phyloP scores from a whole-genome alignment of 1,140 invertebrate species.

The Drosophila fuyamai region DNA sequence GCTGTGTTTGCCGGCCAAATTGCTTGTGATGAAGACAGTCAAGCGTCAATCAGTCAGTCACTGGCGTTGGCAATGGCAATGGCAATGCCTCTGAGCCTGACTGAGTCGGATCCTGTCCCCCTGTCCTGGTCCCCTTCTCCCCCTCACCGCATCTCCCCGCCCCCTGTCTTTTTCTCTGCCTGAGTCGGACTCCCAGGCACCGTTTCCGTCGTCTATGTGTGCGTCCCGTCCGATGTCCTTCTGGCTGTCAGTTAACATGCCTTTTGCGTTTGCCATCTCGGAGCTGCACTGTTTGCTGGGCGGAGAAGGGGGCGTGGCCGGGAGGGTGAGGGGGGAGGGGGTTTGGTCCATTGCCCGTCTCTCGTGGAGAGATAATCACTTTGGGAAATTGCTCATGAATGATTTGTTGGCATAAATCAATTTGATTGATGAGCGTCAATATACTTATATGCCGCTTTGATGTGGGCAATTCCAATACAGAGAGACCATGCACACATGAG shows the following conservation, averaged over 20 bases:
- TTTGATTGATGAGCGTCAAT: conserved; percentile 83
- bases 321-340: neutral
- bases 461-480: conserved; percentile 76
- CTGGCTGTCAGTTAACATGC: conserved; percentile 80
- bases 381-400: conserved; percentile 84
- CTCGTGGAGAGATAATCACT: conserved; percentile 81
- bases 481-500: conserved; percentile 23
- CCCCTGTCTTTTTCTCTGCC: conserved; percentile 19
- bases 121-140: neutral
- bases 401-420: conserved; percentile 84
- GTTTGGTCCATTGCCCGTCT: conserved; percentile 25
- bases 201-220: conserved; percentile 44
- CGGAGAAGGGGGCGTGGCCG: conserved; percentile 19
- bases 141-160: neutral
- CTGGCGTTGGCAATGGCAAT: conserved; percentile 34
- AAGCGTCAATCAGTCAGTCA: conserved; percentile 76
- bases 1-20: conserved; percentile 76
- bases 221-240: conserved; percentile 61
- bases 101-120: conserved; percentile 8
- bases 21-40: conserved; percentile 83
- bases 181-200: conserved; percentile 37
- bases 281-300: conserved; percentile 22
- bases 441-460: conserved; percentile 83
- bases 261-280: conserved; percentile 75
- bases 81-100: conserved; percentile 7